Base-by-base conservation (phyloP, 2,888 invertebrate species). In the Octodonta nipae region DNA sequence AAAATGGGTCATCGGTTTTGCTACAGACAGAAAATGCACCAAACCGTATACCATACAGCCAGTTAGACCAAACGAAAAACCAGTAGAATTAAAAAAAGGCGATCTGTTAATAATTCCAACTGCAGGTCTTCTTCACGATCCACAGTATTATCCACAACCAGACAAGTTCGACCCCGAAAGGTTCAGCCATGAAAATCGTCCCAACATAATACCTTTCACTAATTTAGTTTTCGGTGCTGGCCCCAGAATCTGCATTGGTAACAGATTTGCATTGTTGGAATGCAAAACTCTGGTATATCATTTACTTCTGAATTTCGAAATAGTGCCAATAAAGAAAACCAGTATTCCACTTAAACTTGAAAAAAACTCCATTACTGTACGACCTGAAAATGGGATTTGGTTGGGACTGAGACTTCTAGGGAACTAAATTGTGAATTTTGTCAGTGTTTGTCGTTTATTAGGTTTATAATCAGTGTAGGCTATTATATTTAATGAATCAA, bases 211-310 rank as follows among this genome's bases (percentile, higher is more conserved):
- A 33, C 64, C 65, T 0, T 65, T 61, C 38, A 59, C 64, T 0
- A 70, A 58, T 38, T 46, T 65, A 50, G 67, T 69, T 0, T 70
- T 69, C 41, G 69, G 70, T 3, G 38, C 50, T 16, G 70, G 70
- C 2, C 68, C 68, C 0, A 58, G 68, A 34, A 62, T 51, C 41
- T 70, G 69, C 41, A 61, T 69, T 30, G 69, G 67, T 10, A 52
- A 50, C 4, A 43, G 57, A 36, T 58, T 57, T 37, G 56, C 57
- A n/a, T 30, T 56, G 8, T 26, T 56, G 36, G 71, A 71, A 26
- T 20, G 40, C n/a, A 44, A 44, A 33, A 36, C 32, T 10, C 12
- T 40, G 6, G 27, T 52, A 27, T 48, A 51, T 26, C 40, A 52
- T 20, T 22, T 58, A 5, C 33, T 59, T n/a, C 32, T 36, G 2